phyloP scores from a whole-genome alignment of 1,140 invertebrate genomes.

The Tribolium madens region DNA sequence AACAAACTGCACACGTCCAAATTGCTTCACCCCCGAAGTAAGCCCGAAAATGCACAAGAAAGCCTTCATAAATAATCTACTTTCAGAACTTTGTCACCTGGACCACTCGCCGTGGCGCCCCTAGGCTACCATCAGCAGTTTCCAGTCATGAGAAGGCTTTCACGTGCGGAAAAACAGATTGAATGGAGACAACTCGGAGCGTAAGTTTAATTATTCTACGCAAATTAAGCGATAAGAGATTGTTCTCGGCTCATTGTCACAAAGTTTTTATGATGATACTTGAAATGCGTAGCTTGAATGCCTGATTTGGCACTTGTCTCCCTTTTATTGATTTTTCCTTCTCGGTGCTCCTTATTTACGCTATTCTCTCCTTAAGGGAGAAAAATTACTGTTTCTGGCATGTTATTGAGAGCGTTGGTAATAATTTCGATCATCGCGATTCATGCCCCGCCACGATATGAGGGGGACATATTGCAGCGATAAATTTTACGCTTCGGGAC shows the following conservation, averaged over 20 bases:
- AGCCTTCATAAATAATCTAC: not conserved
- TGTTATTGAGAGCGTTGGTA: conserved; percentile 12
- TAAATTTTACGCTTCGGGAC: conserved; percentile 6
- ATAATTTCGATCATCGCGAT: conserved; percentile 20
- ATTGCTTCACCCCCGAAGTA: conserved; percentile 50
- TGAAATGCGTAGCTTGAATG: not conserved
- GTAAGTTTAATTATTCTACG: conserved; percentile 61
- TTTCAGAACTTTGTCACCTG: conserved; percentile 51
- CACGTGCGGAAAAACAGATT: conserved; percentile 67
- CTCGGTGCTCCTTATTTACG: not conserved
- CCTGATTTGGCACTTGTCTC: not conserved
- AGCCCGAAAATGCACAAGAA: not conserved
- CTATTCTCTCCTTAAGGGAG: not conserved
- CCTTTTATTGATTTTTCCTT: conserved; percentile 44
- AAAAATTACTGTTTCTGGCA: conserved; percentile 18
- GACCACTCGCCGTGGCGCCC: conserved; percentile 57
- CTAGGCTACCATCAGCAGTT: conserved; percentile 58
- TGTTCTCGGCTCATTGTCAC: not conserved
- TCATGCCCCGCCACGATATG: not conserved
- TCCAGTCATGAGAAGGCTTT: conserved; percentile 64
- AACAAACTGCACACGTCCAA: conserved; percentile 58
- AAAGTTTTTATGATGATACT: not conserved
- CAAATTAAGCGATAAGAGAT: conserved; percentile 1
- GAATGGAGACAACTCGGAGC: conserved; percentile 68
- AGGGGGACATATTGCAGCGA: conserved; percentile 12